Evolutionary conservation across 1,140 invertebrate species (phyloP), one percentile per base, ranked within the genome.

Genomic region (Delia radicum): DNA sequence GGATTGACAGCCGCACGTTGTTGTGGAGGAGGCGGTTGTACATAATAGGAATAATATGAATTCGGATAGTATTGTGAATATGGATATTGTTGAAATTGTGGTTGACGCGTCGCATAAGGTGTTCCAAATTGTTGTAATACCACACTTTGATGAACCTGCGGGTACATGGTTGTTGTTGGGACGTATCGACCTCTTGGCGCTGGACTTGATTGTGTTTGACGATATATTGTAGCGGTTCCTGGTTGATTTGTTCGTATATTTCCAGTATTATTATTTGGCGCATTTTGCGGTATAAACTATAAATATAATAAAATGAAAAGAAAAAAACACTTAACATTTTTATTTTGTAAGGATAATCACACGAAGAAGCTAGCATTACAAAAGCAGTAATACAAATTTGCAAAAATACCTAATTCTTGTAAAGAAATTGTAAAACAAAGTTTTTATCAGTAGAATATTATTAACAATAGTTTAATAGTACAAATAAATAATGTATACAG

Each of bases 111-210:
- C 62, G 46, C 27, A 29, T 46, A 73, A 21, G 71, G 33, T 73
- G 55, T 61, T 18, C 37, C 27, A 28, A 72, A 67, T 15, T 37
- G 76, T 67, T 28, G 18, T 5, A 77, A 65, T 21, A 77, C 76
- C 13, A 74, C 69, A 8, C 55, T 55, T 61, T 71, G 63, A 27
- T 46, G 37, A 13, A 42, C 33, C 27, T 76, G 78, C 55, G 76
- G 78, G 73, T 80, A 85, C 79, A 83, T 85, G 48, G 78, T 55
- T 72, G 76, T 79, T 42, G 85, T 80, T 18, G 80, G 81, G 8
- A 84, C 77, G 42, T 83, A 81, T 12, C 79, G 29, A 29, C 55
- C 74, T 10, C 83, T 78, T 0, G 78, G 78, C 15, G 79, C 74
- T 12, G 80, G 31, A 24, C 80, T 55, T 10, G 78, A 77, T 3